Evolutionary conservation across 2,888 invertebrate genomes (phyloP).

Genomic region (Acronicta leporina): DNA sequence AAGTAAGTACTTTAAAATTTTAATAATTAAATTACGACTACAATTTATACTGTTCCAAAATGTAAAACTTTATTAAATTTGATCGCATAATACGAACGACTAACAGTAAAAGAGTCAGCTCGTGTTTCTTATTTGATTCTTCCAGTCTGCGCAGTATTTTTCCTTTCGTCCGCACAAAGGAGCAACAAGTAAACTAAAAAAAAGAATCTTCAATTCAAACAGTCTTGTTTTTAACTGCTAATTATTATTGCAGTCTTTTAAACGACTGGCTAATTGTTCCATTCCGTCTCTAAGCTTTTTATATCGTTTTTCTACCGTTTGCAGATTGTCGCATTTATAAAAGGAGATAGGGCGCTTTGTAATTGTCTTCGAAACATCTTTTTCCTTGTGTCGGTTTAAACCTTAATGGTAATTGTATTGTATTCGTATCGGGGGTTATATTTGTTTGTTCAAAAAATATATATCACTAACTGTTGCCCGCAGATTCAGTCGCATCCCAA

Average conservation of each 20-base stretch:
- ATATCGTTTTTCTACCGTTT: slow-evolving; percentile 17
- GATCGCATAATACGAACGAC: not conserved
- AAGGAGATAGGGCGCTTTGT: slow-evolving; percentile 18
- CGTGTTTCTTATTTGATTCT: not conserved
- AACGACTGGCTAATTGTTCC: slow-evolving; percentile 38
- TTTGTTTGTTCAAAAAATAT: too few species aligned
- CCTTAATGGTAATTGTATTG: slow-evolving; percentile 24
- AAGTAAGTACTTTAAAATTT: too few species aligned
- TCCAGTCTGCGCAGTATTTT: not conserved
- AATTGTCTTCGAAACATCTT: slow-evolving; percentile 23
- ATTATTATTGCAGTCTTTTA: slow-evolving; percentile 39
- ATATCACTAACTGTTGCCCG: too few species aligned
- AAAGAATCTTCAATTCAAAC: slow-evolving; percentile 4
- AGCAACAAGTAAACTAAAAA: slow-evolving; percentile 34
- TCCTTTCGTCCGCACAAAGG: not conserved
- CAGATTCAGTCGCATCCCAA: too few species aligned
- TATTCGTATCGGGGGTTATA: not conserved
- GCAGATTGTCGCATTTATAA: slow-evolving; percentile 29
- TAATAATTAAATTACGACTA: too few species aligned
- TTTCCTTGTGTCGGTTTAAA: slow-evolving; percentile 26
- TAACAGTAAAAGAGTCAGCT: too few species aligned
- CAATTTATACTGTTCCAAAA: too few species aligned
- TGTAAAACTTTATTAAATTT: not conserved
- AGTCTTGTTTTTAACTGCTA: slow-evolving; percentile 20
- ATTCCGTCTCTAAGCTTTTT: slow-evolving; percentile 31